Conservation (phyloP, 2,113 vertebrate genomes). For the Cisticola juncidis region DNA sequence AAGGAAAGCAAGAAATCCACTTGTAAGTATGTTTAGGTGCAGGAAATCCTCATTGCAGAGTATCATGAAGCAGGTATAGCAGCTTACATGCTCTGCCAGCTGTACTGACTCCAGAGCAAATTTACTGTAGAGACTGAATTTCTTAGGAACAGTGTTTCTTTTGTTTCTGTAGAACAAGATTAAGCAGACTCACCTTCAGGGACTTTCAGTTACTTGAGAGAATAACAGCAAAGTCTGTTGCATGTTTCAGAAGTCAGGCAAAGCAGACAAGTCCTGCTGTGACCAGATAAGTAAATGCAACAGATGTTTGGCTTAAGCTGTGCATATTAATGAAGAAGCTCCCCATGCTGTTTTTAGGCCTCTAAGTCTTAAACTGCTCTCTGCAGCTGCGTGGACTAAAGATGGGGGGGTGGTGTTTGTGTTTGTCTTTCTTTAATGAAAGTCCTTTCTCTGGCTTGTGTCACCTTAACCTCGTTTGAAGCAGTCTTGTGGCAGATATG, state of each 20-base stretch:
- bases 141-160: not conserved
- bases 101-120: not conserved
- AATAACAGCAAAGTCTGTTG: not conserved
- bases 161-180: not conserved
- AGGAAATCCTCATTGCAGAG: not conserved
- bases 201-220: not conserved
- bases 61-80: not conserved
- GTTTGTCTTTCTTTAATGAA: not conserved
- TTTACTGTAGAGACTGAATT: not conserved
- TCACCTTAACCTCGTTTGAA: not conserved
- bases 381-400: not conserved
- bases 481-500: not conserved
- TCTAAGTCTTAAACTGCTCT: conserved; percentile 38
- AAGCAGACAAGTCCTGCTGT: not conserved
- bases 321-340: conserved; percentile 4
- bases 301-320: conserved; percentile 40
- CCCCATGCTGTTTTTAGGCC: not conserved
- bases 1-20: not conserved
- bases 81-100: not conserved
- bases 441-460: not conserved
- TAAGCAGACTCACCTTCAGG: not conserved
- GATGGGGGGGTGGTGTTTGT: not conserved
- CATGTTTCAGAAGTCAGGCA: not conserved
- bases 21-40: not conserved
- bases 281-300: conserved; percentile 21